These are phyloP conservation scores for Bombyx mandarina DNA, from an alignment of 1,140 invertebrate genomes.

Conservation along the genomic window DNA sequence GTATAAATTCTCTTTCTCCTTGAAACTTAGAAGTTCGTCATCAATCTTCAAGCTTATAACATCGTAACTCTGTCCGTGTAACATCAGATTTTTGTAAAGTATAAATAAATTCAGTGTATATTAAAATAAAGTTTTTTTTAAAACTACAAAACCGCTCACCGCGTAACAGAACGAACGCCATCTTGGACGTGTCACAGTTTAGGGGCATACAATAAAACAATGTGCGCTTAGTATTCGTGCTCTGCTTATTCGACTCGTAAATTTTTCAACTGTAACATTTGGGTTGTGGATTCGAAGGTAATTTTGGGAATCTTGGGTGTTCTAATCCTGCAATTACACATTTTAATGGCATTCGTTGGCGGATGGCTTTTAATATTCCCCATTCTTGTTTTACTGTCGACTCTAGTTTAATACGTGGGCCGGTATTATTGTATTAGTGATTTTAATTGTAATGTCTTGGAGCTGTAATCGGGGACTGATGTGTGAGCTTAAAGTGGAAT, in stretches of 20 bases:
- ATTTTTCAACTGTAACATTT: constrained; percentile 27
- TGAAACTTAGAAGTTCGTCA: too few species aligned
- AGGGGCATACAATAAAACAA: constrained; percentile 3
- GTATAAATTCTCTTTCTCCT: too few species aligned
- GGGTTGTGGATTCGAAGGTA: constrained; percentile 29
- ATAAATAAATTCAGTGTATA: too few species aligned
- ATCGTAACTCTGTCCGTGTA: too few species aligned
- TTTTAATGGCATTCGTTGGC: constrained; percentile 63
- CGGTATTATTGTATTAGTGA: constrained; percentile 53
- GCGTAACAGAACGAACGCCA: constrained; percentile 33
- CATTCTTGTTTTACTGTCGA: constrained; percentile 56
- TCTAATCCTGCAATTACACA: constrained; percentile 68
- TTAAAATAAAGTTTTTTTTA: too few species aligned
- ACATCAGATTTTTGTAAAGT: too few species aligned
- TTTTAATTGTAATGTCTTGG: constrained; percentile 31
- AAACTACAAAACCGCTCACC: too few species aligned
- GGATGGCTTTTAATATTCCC: constrained; percentile 62
- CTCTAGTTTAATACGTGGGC: constrained; percentile 27
- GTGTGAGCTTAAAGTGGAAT: too few species aligned
- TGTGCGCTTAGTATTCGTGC: not conserved
- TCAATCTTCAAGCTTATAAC: too few species aligned
- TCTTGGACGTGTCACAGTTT: constrained; percentile 39
- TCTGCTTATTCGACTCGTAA: not conserved
- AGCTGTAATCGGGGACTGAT: not conserved
- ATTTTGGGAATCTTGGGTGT: constrained; percentile 65